These are phyloP conservation scores for Sycophila sp. DNA, from an alignment of 1,140 invertebrate genomes.

Conservation along the genomic window DNA sequence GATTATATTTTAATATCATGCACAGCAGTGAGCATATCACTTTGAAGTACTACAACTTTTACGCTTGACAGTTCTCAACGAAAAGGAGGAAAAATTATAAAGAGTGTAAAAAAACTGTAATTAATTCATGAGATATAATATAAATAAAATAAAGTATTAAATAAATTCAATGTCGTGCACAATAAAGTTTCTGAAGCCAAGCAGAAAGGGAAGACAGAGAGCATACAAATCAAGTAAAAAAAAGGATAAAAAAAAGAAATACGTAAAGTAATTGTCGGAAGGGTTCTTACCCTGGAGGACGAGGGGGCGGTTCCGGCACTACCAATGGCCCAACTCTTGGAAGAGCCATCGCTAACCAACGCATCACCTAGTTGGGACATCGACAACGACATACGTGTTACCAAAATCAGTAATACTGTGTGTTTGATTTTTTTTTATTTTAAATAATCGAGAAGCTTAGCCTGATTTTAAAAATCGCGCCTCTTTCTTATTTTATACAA, in stretches of 20 bases:
- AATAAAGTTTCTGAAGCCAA: constrained; percentile 63
- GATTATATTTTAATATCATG: constrained; percentile 39
- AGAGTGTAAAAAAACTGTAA: too few relatives aligned
- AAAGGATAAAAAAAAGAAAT: constrained; percentile 55
- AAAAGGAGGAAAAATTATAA: constrained; percentile 41
- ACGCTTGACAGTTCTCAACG: constrained; percentile 47
- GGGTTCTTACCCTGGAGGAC: constrained; percentile 73
- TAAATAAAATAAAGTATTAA: too few relatives aligned
- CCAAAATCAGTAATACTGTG: constrained; percentile 29
- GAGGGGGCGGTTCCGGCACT: constrained; percentile 66
- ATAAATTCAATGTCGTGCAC: constrained; percentile 61
- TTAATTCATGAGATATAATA: too few relatives aligned
- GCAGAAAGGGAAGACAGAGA: constrained; percentile 59
- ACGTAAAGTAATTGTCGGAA: constrained; percentile 65
- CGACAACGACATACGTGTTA: constrained; percentile 43
- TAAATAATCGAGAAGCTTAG: neutral
- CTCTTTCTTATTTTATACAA: neutral
- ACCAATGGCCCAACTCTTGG: constrained; percentile 67
- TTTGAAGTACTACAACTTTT: constrained; percentile 50
- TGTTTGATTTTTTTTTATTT: constrained; percentile 23
- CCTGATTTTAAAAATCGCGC: neutral
- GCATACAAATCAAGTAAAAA: constrained; percentile 34
- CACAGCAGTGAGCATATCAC: constrained; percentile 38
- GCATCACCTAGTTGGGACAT: constrained; percentile 67
- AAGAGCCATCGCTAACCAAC: constrained; percentile 67